These are phyloP conservation scores for Columba livia DNA, from an alignment of 2,113 vertebrate species.

Conservation along the genomic window DNA sequence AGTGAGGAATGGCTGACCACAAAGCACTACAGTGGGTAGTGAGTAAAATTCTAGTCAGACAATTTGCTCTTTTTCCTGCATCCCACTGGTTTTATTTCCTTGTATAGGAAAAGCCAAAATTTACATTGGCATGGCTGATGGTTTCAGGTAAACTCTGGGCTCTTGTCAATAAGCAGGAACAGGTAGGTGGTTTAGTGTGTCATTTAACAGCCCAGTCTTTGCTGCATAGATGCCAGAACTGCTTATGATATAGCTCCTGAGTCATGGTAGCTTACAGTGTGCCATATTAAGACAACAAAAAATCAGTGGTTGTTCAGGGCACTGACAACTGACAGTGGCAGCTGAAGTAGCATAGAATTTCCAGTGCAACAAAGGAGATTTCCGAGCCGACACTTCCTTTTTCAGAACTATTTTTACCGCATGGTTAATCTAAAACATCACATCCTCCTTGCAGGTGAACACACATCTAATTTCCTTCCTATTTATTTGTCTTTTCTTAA, in stretches of 20 bases:
- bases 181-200: fast-evolving
- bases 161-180: background rate
- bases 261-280: background rate
- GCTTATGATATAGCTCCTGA: background rate
- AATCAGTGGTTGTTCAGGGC: background rate
- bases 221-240: background rate
- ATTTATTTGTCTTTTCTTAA: background rate
- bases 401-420: background rate
- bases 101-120: background rate
- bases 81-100: conserved; percentile 12
- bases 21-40: background rate
- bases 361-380: background rate
- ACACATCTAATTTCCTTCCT: background rate
- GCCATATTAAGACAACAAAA: background rate
- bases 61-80: background rate
- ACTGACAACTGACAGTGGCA: background rate
- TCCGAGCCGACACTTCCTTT: background rate
- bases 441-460: background rate
- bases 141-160: background rate
- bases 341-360: background rate
- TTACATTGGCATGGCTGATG: background rate
- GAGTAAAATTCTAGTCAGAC: background rate
- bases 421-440: background rate
- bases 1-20: background rate
- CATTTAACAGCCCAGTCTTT: background rate